phyloP scores from a whole-genome alignment of 2,113 vertebrate species.

The Pseudorectes ferrugineus region DNA sequence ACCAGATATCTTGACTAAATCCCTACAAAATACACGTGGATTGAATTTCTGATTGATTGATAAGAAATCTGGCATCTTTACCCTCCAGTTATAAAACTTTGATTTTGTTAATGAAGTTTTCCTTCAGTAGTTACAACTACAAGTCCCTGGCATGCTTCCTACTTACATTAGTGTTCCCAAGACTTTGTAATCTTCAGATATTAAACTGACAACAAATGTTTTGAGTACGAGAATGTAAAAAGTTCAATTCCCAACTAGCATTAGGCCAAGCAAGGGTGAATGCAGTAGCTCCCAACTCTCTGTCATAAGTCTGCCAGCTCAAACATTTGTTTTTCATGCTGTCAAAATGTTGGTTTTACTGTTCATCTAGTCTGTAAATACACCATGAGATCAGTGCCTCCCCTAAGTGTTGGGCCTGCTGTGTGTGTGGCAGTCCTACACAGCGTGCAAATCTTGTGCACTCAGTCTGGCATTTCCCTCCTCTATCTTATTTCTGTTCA shows the following conservation, averaged over 20 bases:
- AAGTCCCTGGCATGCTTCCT: not conserved
- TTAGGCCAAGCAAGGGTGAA: not conserved
- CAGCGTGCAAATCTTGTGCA: not conserved
- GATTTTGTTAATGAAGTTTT: not conserved
- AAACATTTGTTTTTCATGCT: not conserved
- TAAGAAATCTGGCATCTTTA: not conserved
- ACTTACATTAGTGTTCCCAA: not conserved
- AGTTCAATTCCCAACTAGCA: not conserved
- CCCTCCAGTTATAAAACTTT: not conserved
- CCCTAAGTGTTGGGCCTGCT: not conserved
- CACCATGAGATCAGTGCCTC: not conserved
- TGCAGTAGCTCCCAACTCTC: not conserved
- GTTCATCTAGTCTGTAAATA: not conserved
- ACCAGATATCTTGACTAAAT: not conserved
- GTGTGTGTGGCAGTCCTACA: not conserved
- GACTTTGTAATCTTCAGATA: not conserved
- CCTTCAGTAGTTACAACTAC: not conserved
- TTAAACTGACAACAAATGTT: not conserved
- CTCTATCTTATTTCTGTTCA: not conserved
- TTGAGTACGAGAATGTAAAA: not conserved
- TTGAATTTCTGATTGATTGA: not conserved
- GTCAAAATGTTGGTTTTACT: not conserved
- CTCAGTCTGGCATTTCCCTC: not conserved
- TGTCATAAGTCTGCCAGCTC: not conserved
- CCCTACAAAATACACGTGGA: not conserved